Conservation (phyloP, 2,797 vertebrate species). For the Arnoldichthys spilopterus region DNA sequence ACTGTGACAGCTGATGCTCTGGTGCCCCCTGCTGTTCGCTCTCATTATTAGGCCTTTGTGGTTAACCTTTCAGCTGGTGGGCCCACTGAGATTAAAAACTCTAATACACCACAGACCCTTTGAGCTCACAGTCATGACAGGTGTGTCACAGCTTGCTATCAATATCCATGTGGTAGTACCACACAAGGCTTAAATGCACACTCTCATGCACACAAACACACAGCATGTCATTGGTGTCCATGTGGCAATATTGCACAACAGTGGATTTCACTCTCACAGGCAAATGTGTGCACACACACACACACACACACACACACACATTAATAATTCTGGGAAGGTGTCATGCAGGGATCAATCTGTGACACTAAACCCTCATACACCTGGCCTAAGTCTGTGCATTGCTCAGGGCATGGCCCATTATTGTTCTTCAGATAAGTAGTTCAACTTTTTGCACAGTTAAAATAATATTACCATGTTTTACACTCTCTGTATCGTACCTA, state of each 20-base stretch:
- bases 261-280: slow-evolving; percentile 5
- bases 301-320: slow-evolving; percentile 18
- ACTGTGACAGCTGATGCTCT: slow-evolving; percentile 51
- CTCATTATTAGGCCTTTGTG: slow-evolving; percentile 53
- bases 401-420: not conserved
- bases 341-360: slow-evolving; percentile 34
- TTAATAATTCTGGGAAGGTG: not conserved
- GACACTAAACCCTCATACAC: not conserved
- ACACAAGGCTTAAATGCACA: slow-evolving; percentile 13
- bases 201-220: slow-evolving; percentile 4
- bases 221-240: slow-evolving; percentile 18
- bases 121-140: slow-evolving; percentile 57
- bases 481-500: no score
- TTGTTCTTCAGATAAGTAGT: not conserved
- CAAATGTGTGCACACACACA: not conserved
- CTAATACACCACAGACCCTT: slow-evolving; percentile 52
- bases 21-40: slow-evolving; percentile 51
- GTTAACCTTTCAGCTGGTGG: slow-evolving; percentile 55
- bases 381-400: not conserved
- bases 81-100: slow-evolving; percentile 53
- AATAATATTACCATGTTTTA: not conserved
- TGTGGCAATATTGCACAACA: slow-evolving; percentile 34
- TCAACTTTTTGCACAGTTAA: not conserved
- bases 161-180: slow-evolving; percentile 51
- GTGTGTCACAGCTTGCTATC: slow-evolving; percentile 59